These are phyloP conservation scores for Halichoerus grypus DNA, from an alignment of 2,113 vertebrate species.

Conservation along the genomic window DNA sequence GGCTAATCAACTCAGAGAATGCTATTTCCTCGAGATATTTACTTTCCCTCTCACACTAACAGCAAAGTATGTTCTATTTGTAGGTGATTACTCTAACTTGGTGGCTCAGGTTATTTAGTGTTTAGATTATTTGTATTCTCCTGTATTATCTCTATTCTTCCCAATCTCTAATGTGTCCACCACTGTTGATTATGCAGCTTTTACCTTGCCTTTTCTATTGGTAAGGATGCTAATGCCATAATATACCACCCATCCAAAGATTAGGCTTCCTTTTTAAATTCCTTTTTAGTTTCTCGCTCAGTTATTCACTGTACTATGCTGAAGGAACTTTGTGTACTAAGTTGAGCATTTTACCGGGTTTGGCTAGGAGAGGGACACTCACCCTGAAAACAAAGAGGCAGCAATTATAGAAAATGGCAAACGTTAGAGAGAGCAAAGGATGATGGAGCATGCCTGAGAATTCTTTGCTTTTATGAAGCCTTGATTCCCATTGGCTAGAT, in stretches of 20 bases:
- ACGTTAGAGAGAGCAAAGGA: background rate
- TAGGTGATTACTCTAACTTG: conserved; percentile 51
- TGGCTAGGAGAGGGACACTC: conserved; percentile 48
- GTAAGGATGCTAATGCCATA: background rate
- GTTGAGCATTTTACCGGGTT: conserved; percentile 16
- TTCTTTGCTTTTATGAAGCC: background rate
- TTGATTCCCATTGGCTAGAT: background rate
- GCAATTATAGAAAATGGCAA: conserved; percentile 65
- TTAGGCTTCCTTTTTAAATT: background rate
- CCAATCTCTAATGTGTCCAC: background rate
- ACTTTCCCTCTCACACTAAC: conserved; percentile 62
- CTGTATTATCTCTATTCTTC: background rate
- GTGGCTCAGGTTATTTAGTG: background rate
- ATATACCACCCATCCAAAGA: conserved; percentile 42
- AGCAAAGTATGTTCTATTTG: conserved; percentile 51
- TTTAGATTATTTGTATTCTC: conserved; percentile 14
- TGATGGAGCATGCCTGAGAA: conserved; percentile 17
- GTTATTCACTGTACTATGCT: background rate
- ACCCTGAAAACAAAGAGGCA: background rate
- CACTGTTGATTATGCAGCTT: conserved; percentile 59
- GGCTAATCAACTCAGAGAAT: background rate
- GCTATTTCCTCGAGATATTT: conserved; percentile 15
- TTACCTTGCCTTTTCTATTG: background rate
- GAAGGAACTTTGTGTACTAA: conserved; percentile 51
- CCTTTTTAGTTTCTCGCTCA: conserved; percentile 17